Evolutionary conservation across 2,888 invertebrate genomes (phyloP), one percentile per base, ranked within the genome.

Genomic region (Diplazon laetatorius): DNA sequence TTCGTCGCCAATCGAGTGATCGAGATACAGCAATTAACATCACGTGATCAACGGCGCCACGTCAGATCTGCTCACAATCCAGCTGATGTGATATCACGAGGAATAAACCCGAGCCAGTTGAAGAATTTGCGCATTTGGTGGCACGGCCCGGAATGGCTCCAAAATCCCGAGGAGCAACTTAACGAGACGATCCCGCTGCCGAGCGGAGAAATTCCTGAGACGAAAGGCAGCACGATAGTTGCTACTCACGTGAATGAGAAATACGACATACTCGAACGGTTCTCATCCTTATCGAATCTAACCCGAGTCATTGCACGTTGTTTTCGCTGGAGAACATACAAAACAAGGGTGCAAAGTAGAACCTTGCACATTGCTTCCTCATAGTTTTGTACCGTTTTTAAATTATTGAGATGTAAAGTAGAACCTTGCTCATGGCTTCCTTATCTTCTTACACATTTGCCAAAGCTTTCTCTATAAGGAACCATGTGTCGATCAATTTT

Each of bases 1-100:
- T 52, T 52, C 22, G 52, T 52, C 2, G 52, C 30, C 1, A 52
- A 52, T 14, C 25, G 52, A 12, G 12, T 52, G 22, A 52, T 30
- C 6, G 52, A 52, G n/a, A 52, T 52, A 3, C 52, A 52, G 52
- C 52, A 52, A 14, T 20, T 52, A 9, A 52, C 52, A 30, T 3
- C 2, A n/a, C 52, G 20, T 16, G 52, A 52, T 9, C 20, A 12
- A 22, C 30, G 52, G 46, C 16, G 12, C 12, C 46, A 46, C n/a
- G 42, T 42, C 42, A 42, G 30, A 30, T 30, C 30, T 30, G 30
- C 30, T 2, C 6, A 30, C 30, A 39, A 39, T 9, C 39, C 39
- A 39, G 39, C 39, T 12, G 39, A 39, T 9, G 10, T 12, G 2
- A 39, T 39, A 8, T 39, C 39, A 12, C 9, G 39, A 12, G 39